Evolutionary conservation across 2,888 invertebrate genomes (phyloP).

Genomic region (Synanthedon andrenaeformis): DNA sequence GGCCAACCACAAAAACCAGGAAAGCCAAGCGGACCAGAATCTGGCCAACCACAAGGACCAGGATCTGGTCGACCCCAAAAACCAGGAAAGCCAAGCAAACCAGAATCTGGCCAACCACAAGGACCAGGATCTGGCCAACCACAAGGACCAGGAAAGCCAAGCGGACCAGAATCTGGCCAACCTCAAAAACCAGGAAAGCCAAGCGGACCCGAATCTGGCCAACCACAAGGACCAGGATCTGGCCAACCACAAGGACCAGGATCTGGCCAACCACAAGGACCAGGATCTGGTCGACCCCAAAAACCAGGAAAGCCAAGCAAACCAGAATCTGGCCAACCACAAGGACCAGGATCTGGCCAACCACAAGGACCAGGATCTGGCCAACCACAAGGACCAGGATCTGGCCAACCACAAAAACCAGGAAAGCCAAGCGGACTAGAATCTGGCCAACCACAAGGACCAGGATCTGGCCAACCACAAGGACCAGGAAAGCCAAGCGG

Average conservation of each 20-base stretch:
- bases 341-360: background rate
- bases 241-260: background rate
- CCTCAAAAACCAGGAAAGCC: background rate
- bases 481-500: background rate
- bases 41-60: background rate
- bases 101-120: too few relatives aligned
- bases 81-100: background rate
- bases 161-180: background rate
- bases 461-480: background rate
- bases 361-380: background rate
- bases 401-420: constrained; percentile 18
- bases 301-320: constrained; percentile 27
- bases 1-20: constrained; percentile 20
- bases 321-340: background rate
- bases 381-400: constrained; percentile 35
- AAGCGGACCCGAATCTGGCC: background rate
- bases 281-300: background rate
- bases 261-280: constrained; percentile 10
- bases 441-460: constrained; percentile 1
- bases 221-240: background rate
- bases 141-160: background rate
- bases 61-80: background rate
- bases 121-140: background rate
- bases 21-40: constrained; percentile 18
- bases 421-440: background rate